Percentiles rank a stretch among this genome's conserved stretches.
Evolutionary conservation across 2,888 invertebrate species (phyloP).

Genomic region (Camponotus fellah): DNA sequence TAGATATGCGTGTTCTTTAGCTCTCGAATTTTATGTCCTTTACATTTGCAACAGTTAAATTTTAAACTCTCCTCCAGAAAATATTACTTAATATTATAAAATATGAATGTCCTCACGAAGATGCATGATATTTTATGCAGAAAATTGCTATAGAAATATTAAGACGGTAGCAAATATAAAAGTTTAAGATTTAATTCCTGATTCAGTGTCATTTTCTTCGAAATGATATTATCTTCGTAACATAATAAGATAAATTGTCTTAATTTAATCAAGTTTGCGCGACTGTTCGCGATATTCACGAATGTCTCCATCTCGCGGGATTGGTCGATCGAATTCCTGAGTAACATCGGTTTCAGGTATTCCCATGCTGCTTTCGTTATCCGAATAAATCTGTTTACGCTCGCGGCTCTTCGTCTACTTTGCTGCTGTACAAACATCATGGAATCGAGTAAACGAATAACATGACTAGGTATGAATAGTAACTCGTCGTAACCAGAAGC

Average conservation of each 20-base stretch:
- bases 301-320: constrained; percentile 33
- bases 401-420: constrained; percentile 52
- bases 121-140: not conserved
- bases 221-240: not conserved
- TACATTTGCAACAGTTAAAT: not conserved
- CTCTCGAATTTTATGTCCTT: not conserved
- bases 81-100: not conserved
- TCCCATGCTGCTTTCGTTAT: constrained; percentile 52
- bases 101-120: not conserved
- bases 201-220: not conserved
- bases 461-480: not conserved
- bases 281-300: not conserved
- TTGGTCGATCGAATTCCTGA: constrained; percentile 26
- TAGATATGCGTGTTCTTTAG: not conserved
- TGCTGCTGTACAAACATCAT: constrained; percentile 52
- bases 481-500: not conserved
- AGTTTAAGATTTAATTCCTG: not conserved
- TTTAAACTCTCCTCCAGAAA: not conserved
- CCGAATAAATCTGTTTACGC: constrained; percentile 52
- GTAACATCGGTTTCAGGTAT: constrained; percentile 43
- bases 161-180: not conserved
- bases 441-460: constrained; percentile 42
- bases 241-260: not conserved
- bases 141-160: not conserved
- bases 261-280: constrained; percentile 4